These are phyloP conservation scores for Sarcophaga subvicina DNA, from an alignment of 2,888 invertebrate species.

Conservation along the genomic window DNA sequence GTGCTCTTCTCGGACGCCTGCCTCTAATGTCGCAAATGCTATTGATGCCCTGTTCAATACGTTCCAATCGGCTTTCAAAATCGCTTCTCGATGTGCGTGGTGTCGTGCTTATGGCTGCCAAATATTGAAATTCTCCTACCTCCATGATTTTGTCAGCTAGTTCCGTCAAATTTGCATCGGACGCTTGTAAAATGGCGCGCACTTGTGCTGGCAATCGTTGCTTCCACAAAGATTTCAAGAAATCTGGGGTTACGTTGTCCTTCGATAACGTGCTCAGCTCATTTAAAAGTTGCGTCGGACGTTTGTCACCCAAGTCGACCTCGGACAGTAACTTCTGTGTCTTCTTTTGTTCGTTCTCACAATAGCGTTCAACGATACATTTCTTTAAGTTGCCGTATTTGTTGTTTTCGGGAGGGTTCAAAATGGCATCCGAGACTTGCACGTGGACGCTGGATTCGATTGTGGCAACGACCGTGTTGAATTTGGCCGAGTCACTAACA, in stretches of 20 bases:
- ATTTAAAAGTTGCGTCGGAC: slow-evolving; percentile 65
- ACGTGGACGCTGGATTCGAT: slow-evolving; percentile 62
- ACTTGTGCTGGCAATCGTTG: not conserved
- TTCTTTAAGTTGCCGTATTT: slow-evolving; percentile 67
- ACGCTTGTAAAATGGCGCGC: slow-evolving; percentile 47
- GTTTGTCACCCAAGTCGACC: slow-evolving; percentile 64
- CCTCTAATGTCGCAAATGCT: not conserved
- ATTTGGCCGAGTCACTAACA: slow-evolving; percentile 70
- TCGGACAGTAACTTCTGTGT: slow-evolving; percentile 61
- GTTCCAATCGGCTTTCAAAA: not conserved
- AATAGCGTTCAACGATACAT: slow-evolving; percentile 61
- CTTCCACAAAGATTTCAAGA: slow-evolving; percentile 21
- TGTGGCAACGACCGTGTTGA: slow-evolving; percentile 68
- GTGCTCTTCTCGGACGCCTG: not conserved
- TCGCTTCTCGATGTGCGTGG: not conserved
- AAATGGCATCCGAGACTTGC: slow-evolving; percentile 55
- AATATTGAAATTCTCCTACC: not conserved
- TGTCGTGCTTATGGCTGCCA: not conserved
- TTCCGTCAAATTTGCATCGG: slow-evolving; percentile 34
- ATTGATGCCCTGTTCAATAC: not conserved
- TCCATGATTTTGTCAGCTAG: not conserved
- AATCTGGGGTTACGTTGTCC: slow-evolving; percentile 44
- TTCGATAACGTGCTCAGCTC: slow-evolving; percentile 58
- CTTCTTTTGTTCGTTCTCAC: slow-evolving; percentile 66
- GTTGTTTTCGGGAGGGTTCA: slow-evolving; percentile 60